Percentiles rank a stretch among this genome's conserved stretches.
Evolutionary conservation across 1,140 invertebrate genomes (phyloP).

Genomic region (Liolophura sinensis): DNA sequence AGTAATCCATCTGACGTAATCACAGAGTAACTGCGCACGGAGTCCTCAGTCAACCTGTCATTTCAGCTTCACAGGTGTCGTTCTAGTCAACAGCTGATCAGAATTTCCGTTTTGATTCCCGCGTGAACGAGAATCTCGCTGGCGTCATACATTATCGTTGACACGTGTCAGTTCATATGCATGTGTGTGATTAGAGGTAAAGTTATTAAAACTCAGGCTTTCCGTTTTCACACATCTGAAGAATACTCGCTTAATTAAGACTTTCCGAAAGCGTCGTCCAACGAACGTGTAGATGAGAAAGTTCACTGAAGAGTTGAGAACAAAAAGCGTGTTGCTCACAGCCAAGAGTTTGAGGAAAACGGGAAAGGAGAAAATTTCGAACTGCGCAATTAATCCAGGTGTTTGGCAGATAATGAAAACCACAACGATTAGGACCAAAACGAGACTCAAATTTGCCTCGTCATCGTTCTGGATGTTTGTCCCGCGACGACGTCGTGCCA

Average conservation of each 20-base stretch:
- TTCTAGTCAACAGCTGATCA: no score
- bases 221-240: no score
- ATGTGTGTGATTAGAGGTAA: no score
- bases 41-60: no score
- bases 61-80: no score
- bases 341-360: constrained; percentile 42
- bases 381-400: constrained; percentile 48
- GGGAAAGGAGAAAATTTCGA: constrained; percentile 28
- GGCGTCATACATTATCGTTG: no score
- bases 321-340: constrained; percentile 46
- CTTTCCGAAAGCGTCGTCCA: constrained; percentile 42
- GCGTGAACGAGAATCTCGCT: no score
- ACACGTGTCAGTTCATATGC: no score
- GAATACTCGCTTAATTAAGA: constrained; percentile 35
- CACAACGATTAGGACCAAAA: constrained; percentile 48
- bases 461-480: constrained; percentile 46
- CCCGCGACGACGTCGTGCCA: constrained; percentile 39
- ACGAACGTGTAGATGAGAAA: constrained; percentile 53
- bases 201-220: no score
- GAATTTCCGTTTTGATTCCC: no score
- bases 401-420: constrained; percentile 52
- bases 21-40: no score
- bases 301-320: constrained; percentile 51
- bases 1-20: no score
- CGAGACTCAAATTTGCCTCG: constrained; percentile 48